Conservation (phyloP, 2,797 vertebrate genomes). For the Chloroceryle inda region DNA sequence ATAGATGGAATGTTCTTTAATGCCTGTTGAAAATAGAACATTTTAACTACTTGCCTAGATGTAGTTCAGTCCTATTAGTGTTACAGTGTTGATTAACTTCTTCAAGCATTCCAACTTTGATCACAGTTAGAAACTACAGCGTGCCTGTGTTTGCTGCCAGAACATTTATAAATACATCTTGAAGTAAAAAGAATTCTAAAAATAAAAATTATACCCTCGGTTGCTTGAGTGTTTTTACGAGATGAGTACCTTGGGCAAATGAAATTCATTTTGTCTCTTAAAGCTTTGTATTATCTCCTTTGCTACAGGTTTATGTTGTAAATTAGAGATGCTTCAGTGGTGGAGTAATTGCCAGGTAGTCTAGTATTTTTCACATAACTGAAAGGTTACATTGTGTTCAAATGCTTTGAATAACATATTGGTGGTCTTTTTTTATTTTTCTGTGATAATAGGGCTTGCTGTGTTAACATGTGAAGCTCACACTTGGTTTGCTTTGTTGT, state of each 20-base stretch:
- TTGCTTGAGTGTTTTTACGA: constrained; percentile 13
- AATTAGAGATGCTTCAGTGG: background rate
- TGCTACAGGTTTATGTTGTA: background rate
- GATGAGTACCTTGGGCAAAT: background rate
- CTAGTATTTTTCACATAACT: background rate
- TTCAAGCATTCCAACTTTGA: constrained; percentile 66
- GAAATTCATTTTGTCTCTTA: background rate
- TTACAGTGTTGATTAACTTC: constrained; percentile 59
- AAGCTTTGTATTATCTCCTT: background rate
- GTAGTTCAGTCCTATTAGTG: constrained; percentile 35
- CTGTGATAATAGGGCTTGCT: background rate
- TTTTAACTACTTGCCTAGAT: constrained; percentile 58
- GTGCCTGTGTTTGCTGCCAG: constrained; percentile 46
- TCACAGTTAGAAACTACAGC: constrained; percentile 57
- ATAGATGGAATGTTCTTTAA: constrained; percentile 45
- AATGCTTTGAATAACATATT: background rate
- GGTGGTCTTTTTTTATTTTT: background rate
- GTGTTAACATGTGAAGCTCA: background rate
- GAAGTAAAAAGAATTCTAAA: constrained; percentile 49
- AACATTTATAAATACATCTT: constrained; percentile 54
- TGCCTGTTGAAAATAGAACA: constrained; percentile 45
- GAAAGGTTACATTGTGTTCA: background rate
- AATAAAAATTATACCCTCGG: background rate
- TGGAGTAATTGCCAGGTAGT: background rate
- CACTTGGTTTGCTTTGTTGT: background rate